Base-by-base conservation (phyloP, 2,888 invertebrate genomes). In the Eupeodes latifasciatus region DNA sequence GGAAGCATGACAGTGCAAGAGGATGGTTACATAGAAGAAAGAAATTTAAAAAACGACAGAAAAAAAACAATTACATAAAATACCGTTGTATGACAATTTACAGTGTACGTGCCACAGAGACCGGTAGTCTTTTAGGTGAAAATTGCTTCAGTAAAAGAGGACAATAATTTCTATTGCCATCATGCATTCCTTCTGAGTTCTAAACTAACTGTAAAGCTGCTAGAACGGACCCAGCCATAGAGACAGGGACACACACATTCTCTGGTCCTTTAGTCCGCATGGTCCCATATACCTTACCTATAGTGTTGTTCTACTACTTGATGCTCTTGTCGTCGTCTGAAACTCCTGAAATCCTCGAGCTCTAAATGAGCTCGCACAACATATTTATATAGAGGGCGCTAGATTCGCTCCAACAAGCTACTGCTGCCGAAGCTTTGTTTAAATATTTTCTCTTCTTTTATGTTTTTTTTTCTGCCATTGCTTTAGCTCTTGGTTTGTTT, bases 71-170 rank as follows among this genome's bases (percentile, higher is more conserved):
- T 47, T 16, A 55, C 53, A 71, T 71, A 77, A 85, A 64, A 81
- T 72, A 72, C 59, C 72, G 77, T 82, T 82, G 78, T 82, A 82
- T 64, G 83, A 82, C 86, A 78, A 83, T 86, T 86, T 75, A 62
- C 82, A 82, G 78, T 79, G 2, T 27, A 86, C 86, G 86, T 86
- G 86, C 79, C 59, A 86, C 80, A 81, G 51, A 53, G 51, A 59
- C 57, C 59, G 62, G 74, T 75, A 75, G 80, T 57, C 69, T 64
- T 80, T 74, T 76, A 75, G 27, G 74, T 40, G 61, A 36, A 47
- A 75, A 80, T 67, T 62, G 49, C 75, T 53, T 27, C 49, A 66
- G 55, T 27, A 57, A 44, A 71, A 82, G 55, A 75, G 82, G 78
- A 86, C 80, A 71, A 85, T 77, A 55, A 66, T 86, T 85, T 86